Evolutionary conservation across 2,888 invertebrate species (phyloP).

Genomic region (Charanyca ferruginea): DNA sequence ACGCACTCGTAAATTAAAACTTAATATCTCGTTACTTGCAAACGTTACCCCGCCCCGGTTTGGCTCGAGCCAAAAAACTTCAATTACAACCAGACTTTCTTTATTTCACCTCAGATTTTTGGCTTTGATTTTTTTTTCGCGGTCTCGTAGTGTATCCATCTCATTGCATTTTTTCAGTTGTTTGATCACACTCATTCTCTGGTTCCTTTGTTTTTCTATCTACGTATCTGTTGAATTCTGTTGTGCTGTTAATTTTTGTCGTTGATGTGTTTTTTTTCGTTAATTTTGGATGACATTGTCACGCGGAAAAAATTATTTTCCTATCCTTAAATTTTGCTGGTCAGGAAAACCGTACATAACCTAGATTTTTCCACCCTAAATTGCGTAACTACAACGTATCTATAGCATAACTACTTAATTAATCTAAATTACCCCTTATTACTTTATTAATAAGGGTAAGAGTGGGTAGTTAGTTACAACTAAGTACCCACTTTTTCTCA

Average conservation of each 20-base stretch:
- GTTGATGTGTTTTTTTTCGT: background rate
- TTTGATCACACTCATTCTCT: background rate
- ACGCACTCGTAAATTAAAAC: slow-evolving; percentile 88
- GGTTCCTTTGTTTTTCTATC: slow-evolving; percentile 1
- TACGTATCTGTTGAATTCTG: slow-evolving; percentile 2
- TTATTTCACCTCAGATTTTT: slow-evolving; percentile 57
- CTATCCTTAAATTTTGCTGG: background rate
- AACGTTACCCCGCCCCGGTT: slow-evolving; percentile 78
- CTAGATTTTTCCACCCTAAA: background rate
- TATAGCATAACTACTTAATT: slow-evolving; percentile 8
- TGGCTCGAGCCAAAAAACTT: slow-evolving; percentile 80
- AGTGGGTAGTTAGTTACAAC: background rate
- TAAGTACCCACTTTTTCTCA: slow-evolving; percentile 24
- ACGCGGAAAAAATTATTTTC: background rate
- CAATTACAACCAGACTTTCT: slow-evolving; percentile 70
- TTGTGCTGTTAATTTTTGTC: slow-evolving; percentile 9
- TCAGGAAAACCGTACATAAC: slow-evolving; percentile 1
- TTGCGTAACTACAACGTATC: background rate
- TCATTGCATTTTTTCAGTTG: slow-evolving; percentile 29
- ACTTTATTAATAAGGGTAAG: background rate
- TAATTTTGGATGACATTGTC: background rate
- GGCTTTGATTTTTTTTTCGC: slow-evolving; percentile 34
- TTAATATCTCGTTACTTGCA: slow-evolving; percentile 90
- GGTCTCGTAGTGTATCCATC: slow-evolving; percentile 42
- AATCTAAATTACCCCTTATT: slow-evolving; percentile 12